Base-by-base conservation (phyloP, 2,797 vertebrate genomes). In the Nothura maculosa region DNA sequence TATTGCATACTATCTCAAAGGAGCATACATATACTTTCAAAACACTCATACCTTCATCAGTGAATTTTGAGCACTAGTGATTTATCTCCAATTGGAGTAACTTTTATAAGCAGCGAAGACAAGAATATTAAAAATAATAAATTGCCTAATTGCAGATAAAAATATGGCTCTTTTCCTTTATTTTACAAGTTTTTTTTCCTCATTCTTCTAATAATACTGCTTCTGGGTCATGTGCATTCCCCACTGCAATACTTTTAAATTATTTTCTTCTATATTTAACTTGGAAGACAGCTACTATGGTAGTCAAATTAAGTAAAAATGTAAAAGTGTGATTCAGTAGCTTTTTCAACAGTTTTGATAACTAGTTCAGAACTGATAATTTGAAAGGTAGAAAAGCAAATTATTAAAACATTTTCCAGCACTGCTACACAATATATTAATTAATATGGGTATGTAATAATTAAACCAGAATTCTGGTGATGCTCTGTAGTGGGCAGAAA, bases 301-400 rank as follows among this genome's bases (percentile, higher is more conserved):
- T 89, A 95, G 94, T 73, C 74, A n/a, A 47, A 25, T 45, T 45
- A n/a, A 42, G 76, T 7, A 5, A 54, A 87, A 92, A 80, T 52
- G 21, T 30, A 70, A 90, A 92, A 91, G 61, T 66, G 68, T 3
- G 6, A 82, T 57, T 95, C 62, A 95, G 55, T 36, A 85, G 58
- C 58, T 89, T 72, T 86, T 55, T 61, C 22, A 13, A 76, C 60
- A 75, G 55, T 69, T 92, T 77, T 82, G 72, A 77, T 73, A 69
- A 78, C 40, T 54, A 78, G 54, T 70, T 81, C 81, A 80, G 88
- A 92, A 89, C 7, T 89, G 72, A 63, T 60, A 85, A 70, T 77
- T 75, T 81, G 77, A 89, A 43, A 76, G 32, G 32, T 30, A 90
- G n/a, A 91, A 91, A 91, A 78, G 16, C 18, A 90, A 90, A 93